These are phyloP conservation scores for Caenorhabditis zanzibari DNA, from an alignment of 2,888 invertebrate species.

Conservation along the genomic window DNA sequence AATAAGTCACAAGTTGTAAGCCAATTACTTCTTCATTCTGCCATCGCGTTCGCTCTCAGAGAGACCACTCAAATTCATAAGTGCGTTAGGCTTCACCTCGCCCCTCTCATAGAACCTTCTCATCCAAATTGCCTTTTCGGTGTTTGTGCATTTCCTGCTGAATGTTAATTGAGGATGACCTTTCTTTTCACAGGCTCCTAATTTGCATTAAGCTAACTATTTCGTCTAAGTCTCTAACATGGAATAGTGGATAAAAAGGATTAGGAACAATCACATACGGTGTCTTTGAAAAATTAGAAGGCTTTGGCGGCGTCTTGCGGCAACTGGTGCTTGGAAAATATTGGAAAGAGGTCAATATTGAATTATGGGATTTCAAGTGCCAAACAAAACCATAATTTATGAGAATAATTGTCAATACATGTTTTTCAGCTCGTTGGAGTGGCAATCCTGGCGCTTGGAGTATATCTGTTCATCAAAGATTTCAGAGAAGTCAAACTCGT, in stretches of 20 bases:
- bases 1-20: slow-evolving; percentile 64
- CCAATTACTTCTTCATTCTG: slow-evolving; percentile 54
- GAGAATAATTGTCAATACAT: no score
- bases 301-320: slow-evolving; percentile 18
- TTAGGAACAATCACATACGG: slow-evolving; percentile 5
- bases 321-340: neutral
- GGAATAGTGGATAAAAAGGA: neutral
- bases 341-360: neutral
- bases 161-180: slow-evolving; percentile 62
- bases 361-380: neutral
- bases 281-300: slow-evolving; percentile 7
- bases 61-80: slow-evolving; percentile 61
- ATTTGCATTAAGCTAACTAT: slow-evolving; percentile 51
- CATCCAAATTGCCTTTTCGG: slow-evolving; percentile 57
- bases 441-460: slow-evolving; percentile 79
- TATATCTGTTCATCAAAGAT: slow-evolving; percentile 82
- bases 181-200: slow-evolving; percentile 44
- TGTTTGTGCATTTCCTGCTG: slow-evolving; percentile 64
- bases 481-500: slow-evolving; percentile 79
- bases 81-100: slow-evolving; percentile 57
- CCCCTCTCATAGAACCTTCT: slow-evolving; percentile 11
- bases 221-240: slow-evolving; percentile 3
- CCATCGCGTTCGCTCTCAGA: slow-evolving; percentile 49
- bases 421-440: slow-evolving; percentile 81
- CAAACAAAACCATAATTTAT: neutral